A percentile compares a stretch with the other conserved stretches of the same genome.
phyloP scores from a whole-genome alignment of 2,113 vertebrate genomes.

The Dipodomys merriami region DNA sequence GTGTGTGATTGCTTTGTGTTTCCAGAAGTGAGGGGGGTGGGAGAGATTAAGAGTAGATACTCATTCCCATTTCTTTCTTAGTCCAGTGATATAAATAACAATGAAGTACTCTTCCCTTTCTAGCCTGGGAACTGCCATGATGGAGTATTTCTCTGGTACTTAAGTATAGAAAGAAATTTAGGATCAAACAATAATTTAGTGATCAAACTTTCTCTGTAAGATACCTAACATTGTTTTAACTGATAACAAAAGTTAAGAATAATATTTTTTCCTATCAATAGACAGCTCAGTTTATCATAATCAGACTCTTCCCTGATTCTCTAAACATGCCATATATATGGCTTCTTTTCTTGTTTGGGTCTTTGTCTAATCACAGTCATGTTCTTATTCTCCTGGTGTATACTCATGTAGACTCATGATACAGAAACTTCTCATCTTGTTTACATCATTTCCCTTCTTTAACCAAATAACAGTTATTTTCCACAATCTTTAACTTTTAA shows the following conservation, averaged over 20 bases:
- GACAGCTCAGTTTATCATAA: background rate
- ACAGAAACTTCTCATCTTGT: background rate
- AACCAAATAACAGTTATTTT: background rate
- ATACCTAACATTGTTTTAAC: background rate
- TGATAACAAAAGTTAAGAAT: background rate
- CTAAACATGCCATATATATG: background rate
- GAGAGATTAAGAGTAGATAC: background rate
- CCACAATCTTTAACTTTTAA: conserved; percentile 7
- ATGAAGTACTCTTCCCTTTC: background rate
- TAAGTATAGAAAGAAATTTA: background rate
- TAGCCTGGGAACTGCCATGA: background rate
- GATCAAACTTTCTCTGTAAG: background rate
- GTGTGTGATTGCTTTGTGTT: background rate
- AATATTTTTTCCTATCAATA: background rate
- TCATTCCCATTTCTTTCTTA: background rate
- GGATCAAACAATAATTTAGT: background rate
- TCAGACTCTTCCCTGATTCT: background rate
- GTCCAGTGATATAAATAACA: background rate
- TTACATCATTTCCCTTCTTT: background rate
- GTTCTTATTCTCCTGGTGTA: background rate
- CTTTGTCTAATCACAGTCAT: background rate
- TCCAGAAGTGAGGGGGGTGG: background rate
- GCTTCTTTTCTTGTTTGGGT: background rate
- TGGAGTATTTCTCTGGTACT: background rate
- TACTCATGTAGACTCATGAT: background rate